Evolutionary conservation across 2,888 invertebrate species (phyloP), one percentile per base, ranked within the genome.

Genomic region (Dolomedes plantarius): DNA sequence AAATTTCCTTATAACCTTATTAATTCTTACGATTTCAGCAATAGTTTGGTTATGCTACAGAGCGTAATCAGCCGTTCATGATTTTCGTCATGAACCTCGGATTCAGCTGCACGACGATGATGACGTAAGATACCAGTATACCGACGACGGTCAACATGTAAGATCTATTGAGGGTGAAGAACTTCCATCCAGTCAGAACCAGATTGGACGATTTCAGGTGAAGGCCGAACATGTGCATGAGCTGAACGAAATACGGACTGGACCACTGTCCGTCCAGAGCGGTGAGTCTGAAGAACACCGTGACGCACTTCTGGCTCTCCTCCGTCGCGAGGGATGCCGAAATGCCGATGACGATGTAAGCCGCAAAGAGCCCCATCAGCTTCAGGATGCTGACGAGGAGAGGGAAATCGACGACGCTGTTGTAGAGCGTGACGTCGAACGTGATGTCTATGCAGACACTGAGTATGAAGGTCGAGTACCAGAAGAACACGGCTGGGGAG

Each of bases 381-480:
- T 83, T 83, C 13, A 65, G 71, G n/a, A 83, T 13, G n/a, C 77
- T 83, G 0, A 39, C 31, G 5, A 77, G 16, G 7, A 77, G 50
- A 1, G 77, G 31, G 5, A 71, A 27, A 0, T 16, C 67, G 1
- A 69, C 65, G 46, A 83, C 41, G 0, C 36, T 5, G n/a, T 39
- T 27, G 50, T 65, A 56, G 31, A 76, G 16, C 2, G 83, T 28
- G 9, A 83, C 62, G n/a, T 83, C 83, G 29, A 83, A 83, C 5
- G 83, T 83, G 7, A 72, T 65, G 19, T 83, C 83, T 23, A 77
- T 77, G 71, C 83, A 83, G 9, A 83, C 64, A n/a, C 77, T 83
- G 6, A 83, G 7, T 2, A 83, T 77, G 39, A 77, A 83, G 2
- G 50, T 41, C 0, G 67, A 36, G 16, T 62, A 77, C 83, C 83